Base-by-base conservation (phyloP, 2,113 vertebrate genomes). In the Catagonus wagneri region DNA sequence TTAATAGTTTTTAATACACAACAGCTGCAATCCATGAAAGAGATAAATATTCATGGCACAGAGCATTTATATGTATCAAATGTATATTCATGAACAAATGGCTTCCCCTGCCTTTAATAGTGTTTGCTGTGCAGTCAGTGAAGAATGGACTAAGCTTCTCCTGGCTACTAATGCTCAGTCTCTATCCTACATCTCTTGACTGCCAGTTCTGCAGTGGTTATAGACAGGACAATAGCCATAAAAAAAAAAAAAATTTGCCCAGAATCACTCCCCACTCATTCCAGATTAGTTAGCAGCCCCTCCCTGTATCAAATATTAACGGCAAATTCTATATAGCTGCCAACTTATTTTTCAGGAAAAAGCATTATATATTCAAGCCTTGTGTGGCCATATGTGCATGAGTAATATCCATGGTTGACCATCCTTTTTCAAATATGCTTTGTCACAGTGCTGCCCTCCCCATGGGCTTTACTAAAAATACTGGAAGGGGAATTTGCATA, bases 31-130 rank as follows among this genome's bases (percentile, higher is more conserved):
- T 97, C 92, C 97, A 92, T 94, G 97, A 96, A 97, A 94, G 84
- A 96, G 95, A 98, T 97, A 97, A 98, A 97, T 98, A 98, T 98
- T 98, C 96, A 98, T 97, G 97, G 83, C 79, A 92, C 92, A 93
- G 89, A 94, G 78, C 97, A 97, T 97, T 98, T 97, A 93, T 96
- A 97, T 93, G 90, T 97, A 97, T 92, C 95, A 63, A 97, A 94
- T 95, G 14, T 96, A 97, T 97, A 93, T 96, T 60, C 97, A 98
- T 95, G 95, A 98, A 96, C 96, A 97, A 98, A 97, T 97, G 96
- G 94, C 61, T 97, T 97, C 69, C 95, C 3, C 80, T 95, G 44
- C 56, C 90, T 96, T 92, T 94, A 96, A 90, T 76, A 96, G 34
- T 78, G 44, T 91, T 95, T 93, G 50, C 50, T 95, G 39, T 80